Conservation (phyloP, 2,888 invertebrate genomes). For the Tanypteryx hageni region DNA sequence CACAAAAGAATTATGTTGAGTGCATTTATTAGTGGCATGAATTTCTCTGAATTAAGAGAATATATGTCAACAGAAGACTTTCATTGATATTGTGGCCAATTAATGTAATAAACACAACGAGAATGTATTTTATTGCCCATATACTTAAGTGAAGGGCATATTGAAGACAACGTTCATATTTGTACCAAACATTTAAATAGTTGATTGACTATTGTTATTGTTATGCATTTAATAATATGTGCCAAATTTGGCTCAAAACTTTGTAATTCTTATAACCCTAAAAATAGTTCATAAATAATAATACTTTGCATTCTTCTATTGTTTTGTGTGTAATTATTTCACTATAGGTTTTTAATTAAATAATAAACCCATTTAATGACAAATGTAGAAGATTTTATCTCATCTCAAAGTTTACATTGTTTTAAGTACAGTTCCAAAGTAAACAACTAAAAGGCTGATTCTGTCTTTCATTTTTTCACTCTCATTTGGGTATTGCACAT, state of each 20-base stretch:
- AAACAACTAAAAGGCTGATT: constrained; percentile 6
- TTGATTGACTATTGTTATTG: constrained; percentile 10
- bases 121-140: background rate
- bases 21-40: constrained; percentile 54
- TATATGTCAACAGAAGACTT: background rate
- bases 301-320: background rate
- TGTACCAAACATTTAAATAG: background rate
- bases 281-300: background rate
- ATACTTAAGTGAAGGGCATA: constrained; percentile 19
- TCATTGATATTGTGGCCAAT: constrained; percentile 25
- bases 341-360: constrained; percentile 37
- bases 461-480: constrained; percentile 8
- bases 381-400: constrained; percentile 64
- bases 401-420: constrained; percentile 41
- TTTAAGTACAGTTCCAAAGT: constrained; percentile 49
- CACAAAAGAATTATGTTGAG: background rate
- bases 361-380: constrained; percentile 16
- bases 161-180: constrained; percentile 17
- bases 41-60: background rate
- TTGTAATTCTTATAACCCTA: constrained; percentile 39
- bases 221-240: constrained; percentile 51
- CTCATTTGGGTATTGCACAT: background rate
- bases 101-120: constrained; percentile 18
- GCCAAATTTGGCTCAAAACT: constrained; percentile 17
- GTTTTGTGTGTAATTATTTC: constrained; percentile 32